Base-by-base conservation (phyloP, 2,797 vertebrate genomes). In the Hybognathus amarus region DNA sequence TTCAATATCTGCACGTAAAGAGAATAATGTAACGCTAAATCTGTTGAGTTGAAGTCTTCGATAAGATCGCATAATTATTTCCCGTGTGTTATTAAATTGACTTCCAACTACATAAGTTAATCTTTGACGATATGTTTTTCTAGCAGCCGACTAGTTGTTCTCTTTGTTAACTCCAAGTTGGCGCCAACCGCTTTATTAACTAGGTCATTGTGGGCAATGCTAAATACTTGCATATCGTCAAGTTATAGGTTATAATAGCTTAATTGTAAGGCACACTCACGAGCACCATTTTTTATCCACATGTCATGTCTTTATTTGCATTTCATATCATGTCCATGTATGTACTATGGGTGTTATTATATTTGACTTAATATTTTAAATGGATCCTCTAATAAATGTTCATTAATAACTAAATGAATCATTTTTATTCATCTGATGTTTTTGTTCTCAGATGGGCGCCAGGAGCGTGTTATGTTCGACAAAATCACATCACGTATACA, bases 401-500 rank as follows among this genome's bases (percentile, higher is more conserved):
- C 30, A 33, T 33, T 33, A 33, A 33, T 2, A 33, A 33, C 2
- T 61, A 27, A 24, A 2, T 63, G 5, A 20, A 47, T 33, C 0
- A 12, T 45, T 63, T 33, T 75, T 2, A 1, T 15, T 22, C 17
- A 12, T 61, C n/a, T 45, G 71, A 15, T 54, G 40, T 70, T 24
- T 2, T 50, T 40, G 7, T n/a, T 85, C 82, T 40, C 89, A 99
- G 98, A 99, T 93, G 98, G 98, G 27, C 97, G 96, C 90, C 97
- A 99, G 30, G 98, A 99, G 93, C 96, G 97, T 0, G 96, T 99
- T 89, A 99, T 99, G 98, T 99, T 99, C 0, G 98, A 99, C 89
- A 99, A 99, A 93, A 99, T 99, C 92, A 99, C 98, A 0, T 98
- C 96, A 1, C 96, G 98, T 40, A 98, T 99, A 91, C 98, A 99